Base-by-base conservation (phyloP, 1,140 invertebrate species). In the Macrocentrus cingulum region DNA sequence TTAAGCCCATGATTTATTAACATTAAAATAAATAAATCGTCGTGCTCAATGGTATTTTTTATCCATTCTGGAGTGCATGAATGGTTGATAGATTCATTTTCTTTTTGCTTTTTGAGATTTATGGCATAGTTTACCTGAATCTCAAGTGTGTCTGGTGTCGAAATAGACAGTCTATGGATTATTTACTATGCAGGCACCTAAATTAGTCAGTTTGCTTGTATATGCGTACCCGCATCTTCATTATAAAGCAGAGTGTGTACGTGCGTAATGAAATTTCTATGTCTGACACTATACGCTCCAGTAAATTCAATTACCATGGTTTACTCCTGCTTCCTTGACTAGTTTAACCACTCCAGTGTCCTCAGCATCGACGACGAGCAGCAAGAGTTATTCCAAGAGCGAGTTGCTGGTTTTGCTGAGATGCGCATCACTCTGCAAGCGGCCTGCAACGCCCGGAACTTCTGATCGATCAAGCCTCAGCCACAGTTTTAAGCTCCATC, bases 221-320 rank as follows among this genome's bases (percentile, higher is more conserved):
- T 34, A 34, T 34, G 6, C 29, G 11, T 11, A 34, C 11, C 29
- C 11, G 11, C 11, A n/a, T n/a, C n/a, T n/a, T n/a, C n/a, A n/a
- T n/a, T n/a, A n/a, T n/a, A n/a, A 29, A 37, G 29, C 29, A 54
- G 45, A 37, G 44, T 44, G 41, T 56, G 48, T 54, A 42, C 50
- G 53, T 61, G 50, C 48, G 59, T 61, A 61, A 61, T 61, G 52
- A 55, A 61, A 61, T 61, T 61, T 58, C 16, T n/a, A 19, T n/a
- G 34, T 48, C 49, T 61, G 29, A 52, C 36, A 54, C 25, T 41
- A 42, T 54, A 49, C 50, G 34, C 50, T 16, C 20, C 22, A 19
- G 37, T 51, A 61, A 58, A 61, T 61, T 57, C 55, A 61, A 57
- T 61, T 61, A 61, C 37, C n/a, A 49, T 32, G 54, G 55, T 60